These are phyloP conservation scores for Pluvianellus socialis DNA, from an alignment of 2,113 vertebrate genomes.

Conservation along the genomic window DNA sequence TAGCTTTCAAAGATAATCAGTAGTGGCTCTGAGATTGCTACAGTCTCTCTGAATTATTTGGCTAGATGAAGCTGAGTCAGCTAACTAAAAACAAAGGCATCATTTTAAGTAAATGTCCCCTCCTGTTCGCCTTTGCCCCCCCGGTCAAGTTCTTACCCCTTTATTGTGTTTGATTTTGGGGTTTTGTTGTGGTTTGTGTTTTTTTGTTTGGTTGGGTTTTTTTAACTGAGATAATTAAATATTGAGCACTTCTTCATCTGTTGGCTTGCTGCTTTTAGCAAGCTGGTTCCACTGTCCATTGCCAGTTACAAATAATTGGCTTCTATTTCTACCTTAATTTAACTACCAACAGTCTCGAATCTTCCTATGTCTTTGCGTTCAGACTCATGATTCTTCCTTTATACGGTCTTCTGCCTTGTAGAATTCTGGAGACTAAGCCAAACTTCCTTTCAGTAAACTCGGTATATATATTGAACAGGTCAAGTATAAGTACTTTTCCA, in stretches of 20 bases:
- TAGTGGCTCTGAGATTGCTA: not conserved
- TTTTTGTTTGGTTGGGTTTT: not conserved
- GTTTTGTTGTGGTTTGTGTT: not conserved
- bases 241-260: not conserved
- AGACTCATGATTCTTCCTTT: not conserved
- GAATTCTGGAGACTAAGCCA: not conserved
- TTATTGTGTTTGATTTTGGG: not conserved
- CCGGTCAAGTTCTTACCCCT: not conserved
- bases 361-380: not conserved
- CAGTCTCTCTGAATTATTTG: too few relatives aligned
- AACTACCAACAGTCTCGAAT: not conserved
- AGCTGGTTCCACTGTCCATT: not conserved
- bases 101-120: not conserved
- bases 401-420: not conserved
- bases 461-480: not conserved
- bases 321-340: conserved; percentile 2
- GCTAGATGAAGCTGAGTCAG: too few relatives aligned
- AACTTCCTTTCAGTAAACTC: not conserved
- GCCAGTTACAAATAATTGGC: not conserved
- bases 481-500: not conserved
- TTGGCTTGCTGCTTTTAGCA: not conserved
- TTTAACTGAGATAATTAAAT: not conserved
- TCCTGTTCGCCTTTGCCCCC: not conserved
- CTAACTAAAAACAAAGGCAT: not conserved
- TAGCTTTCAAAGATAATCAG: not conserved